phyloP scores from a whole-genome alignment of 1,140 invertebrate species.

The Thaumetopoea pityocampa region DNA sequence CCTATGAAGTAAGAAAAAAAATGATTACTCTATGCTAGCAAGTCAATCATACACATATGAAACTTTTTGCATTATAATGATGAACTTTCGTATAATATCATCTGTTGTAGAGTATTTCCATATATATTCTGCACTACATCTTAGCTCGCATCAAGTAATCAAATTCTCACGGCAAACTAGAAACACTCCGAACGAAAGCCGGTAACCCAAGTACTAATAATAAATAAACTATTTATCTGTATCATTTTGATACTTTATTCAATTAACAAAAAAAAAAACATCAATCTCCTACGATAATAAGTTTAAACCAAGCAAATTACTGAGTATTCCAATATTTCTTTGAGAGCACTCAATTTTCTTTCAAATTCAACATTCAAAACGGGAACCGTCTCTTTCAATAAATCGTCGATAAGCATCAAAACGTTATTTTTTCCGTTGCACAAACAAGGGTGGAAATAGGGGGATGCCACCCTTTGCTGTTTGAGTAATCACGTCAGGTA shows the following conservation, averaged over 20 bases:
- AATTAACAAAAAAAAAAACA: conserved; percentile 8
- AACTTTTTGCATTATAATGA: no score
- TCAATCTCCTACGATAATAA: conserved; percentile 5
- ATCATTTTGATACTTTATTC: no score
- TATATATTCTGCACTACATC: no score
- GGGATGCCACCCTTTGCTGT: conserved; percentile 35
- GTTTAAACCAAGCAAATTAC: neutral
- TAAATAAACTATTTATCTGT: no score
- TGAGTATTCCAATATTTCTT: conserved; percentile 21
- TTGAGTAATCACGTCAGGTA: conserved; percentile 63
- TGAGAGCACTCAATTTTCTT: conserved; percentile 26
- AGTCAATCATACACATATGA: neutral
- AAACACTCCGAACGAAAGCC: no score
- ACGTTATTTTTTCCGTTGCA: conserved; percentile 35
- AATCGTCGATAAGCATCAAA: conserved; percentile 33
- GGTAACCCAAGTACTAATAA: no score
- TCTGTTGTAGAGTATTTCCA: no score
- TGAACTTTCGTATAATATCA: no score
- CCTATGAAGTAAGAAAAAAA: conserved; percentile 39
- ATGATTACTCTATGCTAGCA: neutral
- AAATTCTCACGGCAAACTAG: no score
- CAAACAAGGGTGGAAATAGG: conserved; percentile 30
- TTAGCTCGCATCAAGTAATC: no score
- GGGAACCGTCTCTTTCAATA: conserved; percentile 31
- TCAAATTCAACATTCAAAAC: conserved; percentile 16